A percentile compares a stretch with the other conserved stretches of the same genome.
phyloP scores from a whole-genome alignment of 2,797 vertebrate genomes.

The Labroides dimidiatus region DNA sequence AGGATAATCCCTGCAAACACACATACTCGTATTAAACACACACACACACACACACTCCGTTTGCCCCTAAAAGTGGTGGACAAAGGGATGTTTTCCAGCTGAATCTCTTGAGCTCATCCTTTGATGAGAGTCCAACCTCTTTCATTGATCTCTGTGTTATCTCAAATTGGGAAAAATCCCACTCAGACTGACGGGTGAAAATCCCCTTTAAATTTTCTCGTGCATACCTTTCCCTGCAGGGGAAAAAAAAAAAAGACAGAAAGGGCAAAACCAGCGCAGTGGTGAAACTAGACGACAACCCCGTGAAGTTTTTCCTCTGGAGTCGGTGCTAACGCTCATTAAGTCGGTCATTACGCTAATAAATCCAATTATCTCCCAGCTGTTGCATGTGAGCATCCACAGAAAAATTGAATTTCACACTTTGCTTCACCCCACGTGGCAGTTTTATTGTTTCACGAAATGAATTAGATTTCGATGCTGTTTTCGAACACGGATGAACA shows the following conservation, averaged over 20 bases:
- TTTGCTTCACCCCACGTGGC: background rate
- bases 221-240: background rate
- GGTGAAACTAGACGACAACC: background rate
- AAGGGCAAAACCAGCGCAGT: background rate
- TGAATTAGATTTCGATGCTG: constrained; percentile 14
- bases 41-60: constrained; percentile 14
- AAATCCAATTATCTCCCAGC: constrained; percentile 27
- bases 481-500: background rate
- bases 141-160: constrained; percentile 52
- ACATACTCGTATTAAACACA: constrained; percentile 9
- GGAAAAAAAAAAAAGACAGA: background rate
- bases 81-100: constrained; percentile 49
- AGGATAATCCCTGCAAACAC: constrained; percentile 31
- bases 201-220: background rate
- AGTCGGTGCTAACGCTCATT: constrained; percentile 7
- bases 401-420: constrained; percentile 19
- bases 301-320: background rate
- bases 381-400: constrained; percentile 15
- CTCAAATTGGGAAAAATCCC: constrained; percentile 31
- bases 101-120: constrained; percentile 47
- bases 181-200: constrained; percentile 22
- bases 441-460: constrained; percentile 19
- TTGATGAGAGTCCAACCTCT: constrained; percentile 32
- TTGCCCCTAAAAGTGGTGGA: constrained; percentile 13
- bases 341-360: constrained; percentile 26